Evolutionary conservation across 2,888 invertebrate genomes (phyloP).

Genomic region (Podabrus alpinus): DNA sequence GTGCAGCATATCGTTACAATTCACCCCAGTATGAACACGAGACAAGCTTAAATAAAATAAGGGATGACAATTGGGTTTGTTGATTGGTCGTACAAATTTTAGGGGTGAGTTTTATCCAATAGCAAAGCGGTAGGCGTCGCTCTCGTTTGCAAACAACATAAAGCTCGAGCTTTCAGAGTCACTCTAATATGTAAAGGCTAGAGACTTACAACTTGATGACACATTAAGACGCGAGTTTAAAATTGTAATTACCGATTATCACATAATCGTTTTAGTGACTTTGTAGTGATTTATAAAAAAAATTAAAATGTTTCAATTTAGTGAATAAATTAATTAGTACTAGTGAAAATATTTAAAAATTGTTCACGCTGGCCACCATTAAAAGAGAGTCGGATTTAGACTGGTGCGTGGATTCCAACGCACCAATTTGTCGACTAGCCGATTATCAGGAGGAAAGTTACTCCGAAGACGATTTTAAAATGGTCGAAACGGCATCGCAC

Average conservation of each 20-base stretch:
- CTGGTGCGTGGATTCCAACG: conserved; percentile 49
- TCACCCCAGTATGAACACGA: conserved; percentile 41
- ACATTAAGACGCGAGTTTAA: conserved; percentile 19
- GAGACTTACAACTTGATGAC: conserved; percentile 10
- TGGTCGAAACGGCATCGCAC: conserved; percentile 52
- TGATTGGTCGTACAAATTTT: conserved; percentile 26
- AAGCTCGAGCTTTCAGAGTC: conserved; percentile 22
- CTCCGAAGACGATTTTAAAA: conserved; percentile 47
- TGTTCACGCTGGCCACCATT: conserved; percentile 51
- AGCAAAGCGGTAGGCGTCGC: conserved; percentile 27
- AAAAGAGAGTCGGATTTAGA: conserved; percentile 52
- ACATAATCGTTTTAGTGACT: not conserved
- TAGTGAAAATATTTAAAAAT: not conserved
- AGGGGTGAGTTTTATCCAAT: conserved; percentile 32
- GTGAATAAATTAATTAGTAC: not conserved
- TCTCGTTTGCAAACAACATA: conserved; percentile 22
- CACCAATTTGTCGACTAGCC: conserved; percentile 39
- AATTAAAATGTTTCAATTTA: not conserved
- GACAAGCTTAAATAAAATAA: conserved; percentile 34
- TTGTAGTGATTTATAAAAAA: not conserved
- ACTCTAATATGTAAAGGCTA: conserved; percentile 24
- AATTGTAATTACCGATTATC: conserved; percentile 9
- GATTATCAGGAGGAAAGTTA: conserved; percentile 43
- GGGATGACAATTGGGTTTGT: conserved; percentile 28
- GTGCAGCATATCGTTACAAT: conserved; percentile 34